A percentile compares a stretch with the other conserved stretches of the same genome.
Conservation (phyloP, 2,888 invertebrate genomes). For the Dendrolimus houi region DNA sequence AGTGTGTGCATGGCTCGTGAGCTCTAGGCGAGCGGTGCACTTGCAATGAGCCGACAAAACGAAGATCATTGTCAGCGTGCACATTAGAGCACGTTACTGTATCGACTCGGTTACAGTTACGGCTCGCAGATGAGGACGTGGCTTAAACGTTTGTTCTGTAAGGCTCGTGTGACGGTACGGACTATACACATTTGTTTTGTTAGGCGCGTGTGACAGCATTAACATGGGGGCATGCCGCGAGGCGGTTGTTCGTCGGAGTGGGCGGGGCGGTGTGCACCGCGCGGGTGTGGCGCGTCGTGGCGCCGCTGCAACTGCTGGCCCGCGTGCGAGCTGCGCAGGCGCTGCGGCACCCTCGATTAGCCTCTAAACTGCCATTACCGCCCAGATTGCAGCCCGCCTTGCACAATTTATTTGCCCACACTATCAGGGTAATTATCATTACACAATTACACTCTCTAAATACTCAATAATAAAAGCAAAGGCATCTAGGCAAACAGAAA, state of each 20-base stretch:
- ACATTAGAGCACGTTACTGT: too few species aligned
- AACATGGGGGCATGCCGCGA: slow-evolving; percentile 99
- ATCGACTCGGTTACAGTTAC: too few species aligned
- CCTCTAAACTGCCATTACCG: slow-evolving; percentile 90
- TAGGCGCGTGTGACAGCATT: slow-evolving; percentile 92
- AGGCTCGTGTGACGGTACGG: neutral
- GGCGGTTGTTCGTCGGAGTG: slow-evolving; percentile 88
- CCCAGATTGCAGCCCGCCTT: slow-evolving; percentile 89
- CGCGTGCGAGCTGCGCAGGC: slow-evolving; percentile 87
- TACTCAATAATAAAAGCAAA: too few species aligned
- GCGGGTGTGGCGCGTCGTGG: slow-evolving; percentile 93
- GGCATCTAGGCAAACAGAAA: too few species aligned
- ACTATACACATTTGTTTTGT: too few species aligned
- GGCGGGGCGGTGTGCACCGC: slow-evolving; percentile 95
- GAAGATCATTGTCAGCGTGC: too few species aligned
- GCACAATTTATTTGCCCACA: slow-evolving; percentile 92
- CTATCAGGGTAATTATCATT: slow-evolving; percentile 85
- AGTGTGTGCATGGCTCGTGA: too few species aligned
- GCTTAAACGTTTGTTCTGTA: too few species aligned
- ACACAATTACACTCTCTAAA: neutral
- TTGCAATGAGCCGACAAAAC: too few species aligned
- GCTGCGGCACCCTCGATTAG: slow-evolving; percentile 83
- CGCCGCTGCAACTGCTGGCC: slow-evolving; percentile 92
- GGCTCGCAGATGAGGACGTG: too few species aligned
- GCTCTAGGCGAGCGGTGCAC: too few species aligned